Base-by-base conservation (phyloP, 2,113 vertebrate genomes). In the Antennarius striatus region DNA sequence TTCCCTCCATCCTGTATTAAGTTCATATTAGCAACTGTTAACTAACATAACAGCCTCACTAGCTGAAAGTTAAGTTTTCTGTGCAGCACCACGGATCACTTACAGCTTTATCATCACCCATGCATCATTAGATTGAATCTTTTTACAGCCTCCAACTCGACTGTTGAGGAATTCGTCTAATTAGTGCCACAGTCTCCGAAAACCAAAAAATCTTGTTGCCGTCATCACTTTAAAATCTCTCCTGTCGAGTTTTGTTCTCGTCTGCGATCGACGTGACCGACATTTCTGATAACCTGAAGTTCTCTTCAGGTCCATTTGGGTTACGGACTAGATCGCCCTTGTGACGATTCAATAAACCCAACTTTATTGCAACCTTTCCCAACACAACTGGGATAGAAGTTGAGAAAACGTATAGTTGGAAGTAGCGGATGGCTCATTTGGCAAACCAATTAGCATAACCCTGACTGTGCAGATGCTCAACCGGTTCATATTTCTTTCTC, bases 401-500 rank as follows among this genome's bases (percentile, higher is more conserved):
- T 22, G 22, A 42, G 14, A 59, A 47, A 56, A 59, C 13, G 0
- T 39, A 39, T n/a, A 30, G 15, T 57, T 6, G 12, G 54, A 73
- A 65, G 47, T 39, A 28, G 71, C 4, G 15, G 56, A 65, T 13
- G 53, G 30, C 45, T 79, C 30, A 58, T 74, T 68, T 73, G 56
- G 22, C 66, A 63, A 52, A 63, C 29, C 50, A n/a, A 43, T 51
- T 71, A 50, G 0, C 17, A 36, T 28, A 17, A 9, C 56, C 40
- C 62, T 69, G 69, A 69, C 58, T 29, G 5, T 59, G 69, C 63
- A 74, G 70, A 49, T n/a, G 59, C 54, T 74, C 36, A 39, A 15
- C 15, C 55, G 4, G 3, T 49, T 67, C 51, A 52, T 43, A 28
- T 77, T 58, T 71, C 59, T 43, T 32, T 14, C 65, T 70, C 4